phyloP scores from a whole-genome alignment of 2,888 invertebrate genomes.

The Piscicola geometra region DNA sequence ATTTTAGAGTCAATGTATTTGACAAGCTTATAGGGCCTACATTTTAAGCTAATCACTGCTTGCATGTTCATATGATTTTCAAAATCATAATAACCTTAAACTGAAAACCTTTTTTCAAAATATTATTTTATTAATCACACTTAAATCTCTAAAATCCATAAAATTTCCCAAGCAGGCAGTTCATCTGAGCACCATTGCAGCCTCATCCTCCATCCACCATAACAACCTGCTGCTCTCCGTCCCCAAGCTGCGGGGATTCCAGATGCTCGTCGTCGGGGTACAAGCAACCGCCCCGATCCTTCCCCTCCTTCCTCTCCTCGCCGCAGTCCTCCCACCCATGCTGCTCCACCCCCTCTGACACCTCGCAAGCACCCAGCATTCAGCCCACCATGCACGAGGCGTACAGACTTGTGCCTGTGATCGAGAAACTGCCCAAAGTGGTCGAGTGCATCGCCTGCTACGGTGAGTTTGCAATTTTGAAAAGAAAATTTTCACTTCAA shows the following conservation, averaged over 20 bases:
- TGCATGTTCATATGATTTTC: too few relatives aligned
- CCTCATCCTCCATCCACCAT: background rate
- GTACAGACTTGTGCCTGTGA: slow-evolving; percentile 71
- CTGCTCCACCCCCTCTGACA: slow-evolving; percentile 7
- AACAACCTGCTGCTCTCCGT: slow-evolving; percentile 8
- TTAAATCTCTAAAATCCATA: too few relatives aligned
- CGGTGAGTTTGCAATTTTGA: slow-evolving; percentile 62
- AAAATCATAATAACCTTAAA: too few relatives aligned
- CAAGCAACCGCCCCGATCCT: slow-evolving; percentile 8
- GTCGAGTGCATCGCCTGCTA: slow-evolving; percentile 88
- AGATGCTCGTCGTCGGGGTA: background rate
- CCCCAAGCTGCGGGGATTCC: slow-evolving; percentile 2
- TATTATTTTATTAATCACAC: too few relatives aligned
- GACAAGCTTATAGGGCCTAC: too few relatives aligned
- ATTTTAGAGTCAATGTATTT: too few relatives aligned
- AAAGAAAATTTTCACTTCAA: background rate
- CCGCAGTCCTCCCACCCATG: background rate
- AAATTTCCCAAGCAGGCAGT: too few relatives aligned
- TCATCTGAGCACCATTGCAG: too few relatives aligned
- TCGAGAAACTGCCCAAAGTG: slow-evolving; percentile 78
- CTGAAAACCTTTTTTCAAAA: too few relatives aligned
- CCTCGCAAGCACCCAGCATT: slow-evolving; percentile 20
- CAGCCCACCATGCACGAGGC: slow-evolving; percentile 71
- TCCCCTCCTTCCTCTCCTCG: background rate
- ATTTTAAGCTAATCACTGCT: too few relatives aligned